These are phyloP conservation scores for Microplitis manilae DNA, from an alignment of 2,888 invertebrate genomes.

Conservation along the genomic window DNA sequence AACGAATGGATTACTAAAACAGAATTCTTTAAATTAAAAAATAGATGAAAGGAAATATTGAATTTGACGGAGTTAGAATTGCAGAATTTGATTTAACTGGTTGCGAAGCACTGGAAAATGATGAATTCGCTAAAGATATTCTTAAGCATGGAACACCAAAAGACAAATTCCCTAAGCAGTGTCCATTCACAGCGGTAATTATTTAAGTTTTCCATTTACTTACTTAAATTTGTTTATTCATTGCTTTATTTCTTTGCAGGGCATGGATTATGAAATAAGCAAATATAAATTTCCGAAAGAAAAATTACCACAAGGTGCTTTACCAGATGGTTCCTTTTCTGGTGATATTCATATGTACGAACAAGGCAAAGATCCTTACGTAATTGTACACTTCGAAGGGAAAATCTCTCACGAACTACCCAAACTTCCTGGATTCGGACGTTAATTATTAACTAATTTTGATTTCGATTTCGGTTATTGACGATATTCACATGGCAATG, in stretches of 20 bases:
- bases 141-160: constrained; percentile 40
- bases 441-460: too few species aligned
- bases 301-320: constrained; percentile 36
- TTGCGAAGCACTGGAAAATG: constrained; percentile 43
- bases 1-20: too few species aligned
- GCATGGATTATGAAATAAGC: constrained; percentile 30
- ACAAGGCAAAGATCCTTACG: constrained; percentile 40
- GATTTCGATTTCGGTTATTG: too few species aligned
- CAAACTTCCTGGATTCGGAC: not conserved
- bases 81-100: constrained; percentile 3
- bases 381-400: constrained; percentile 21
- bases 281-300: constrained; percentile 32
- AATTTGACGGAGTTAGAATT: constrained; percentile 23
- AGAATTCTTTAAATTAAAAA: not conserved
- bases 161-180: constrained; percentile 40
- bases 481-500: too few species aligned
- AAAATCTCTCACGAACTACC: not conserved
- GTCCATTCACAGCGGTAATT: constrained; percentile 40
- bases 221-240: not conserved
- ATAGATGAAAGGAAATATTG: constrained; percentile 31
- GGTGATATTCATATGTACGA: constrained; percentile 21
- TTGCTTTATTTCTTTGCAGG: constrained; percentile 33
- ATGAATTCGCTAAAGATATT: constrained; percentile 36
- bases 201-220: not conserved
- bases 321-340: constrained; percentile 39